Conservation (phyloP, 2,113 vertebrate genomes). For the Chrysemys picta region DNA sequence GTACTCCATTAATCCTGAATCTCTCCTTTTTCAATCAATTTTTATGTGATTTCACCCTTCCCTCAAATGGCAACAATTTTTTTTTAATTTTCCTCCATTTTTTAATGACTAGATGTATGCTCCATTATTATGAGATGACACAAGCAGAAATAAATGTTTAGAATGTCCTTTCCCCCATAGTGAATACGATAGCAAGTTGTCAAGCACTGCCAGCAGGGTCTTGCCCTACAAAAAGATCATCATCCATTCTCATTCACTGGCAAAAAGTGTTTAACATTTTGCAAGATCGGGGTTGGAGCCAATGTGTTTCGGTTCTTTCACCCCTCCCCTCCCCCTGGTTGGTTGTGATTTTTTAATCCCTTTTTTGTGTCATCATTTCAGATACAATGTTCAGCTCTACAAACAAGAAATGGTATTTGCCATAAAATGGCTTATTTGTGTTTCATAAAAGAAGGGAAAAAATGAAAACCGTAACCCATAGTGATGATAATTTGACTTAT, state of each 20-base stretch:
- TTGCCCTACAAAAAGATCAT: neutral
- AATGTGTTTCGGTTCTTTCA: neutral
- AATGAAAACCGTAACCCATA: neutral
- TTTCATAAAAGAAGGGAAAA: conserved; percentile 22
- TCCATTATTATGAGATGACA: neutral
- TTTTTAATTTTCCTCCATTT: neutral
- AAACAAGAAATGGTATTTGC: neutral
- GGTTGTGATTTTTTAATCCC: neutral
- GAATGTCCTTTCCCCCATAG: neutral
- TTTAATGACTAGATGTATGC: rapidly evolving
- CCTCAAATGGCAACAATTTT: neutral
- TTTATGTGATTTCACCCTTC: neutral
- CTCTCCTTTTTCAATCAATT: neutral
- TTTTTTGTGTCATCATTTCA: neutral
- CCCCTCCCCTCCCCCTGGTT: neutral
- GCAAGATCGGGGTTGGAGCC: neutral
- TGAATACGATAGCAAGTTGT: neutral
- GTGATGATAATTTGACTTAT: conserved; percentile 36
- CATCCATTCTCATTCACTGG: neutral
- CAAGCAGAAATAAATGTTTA: neutral
- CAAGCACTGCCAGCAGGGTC: neutral
- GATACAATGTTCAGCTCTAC: neutral
- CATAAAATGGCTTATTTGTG: neutral
- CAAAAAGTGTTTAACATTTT: neutral
- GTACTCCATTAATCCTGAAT: neutral